Evolutionary conservation across 1,140 invertebrate genomes (phyloP).

Genomic region (Drosophila nebulosa): DNA sequence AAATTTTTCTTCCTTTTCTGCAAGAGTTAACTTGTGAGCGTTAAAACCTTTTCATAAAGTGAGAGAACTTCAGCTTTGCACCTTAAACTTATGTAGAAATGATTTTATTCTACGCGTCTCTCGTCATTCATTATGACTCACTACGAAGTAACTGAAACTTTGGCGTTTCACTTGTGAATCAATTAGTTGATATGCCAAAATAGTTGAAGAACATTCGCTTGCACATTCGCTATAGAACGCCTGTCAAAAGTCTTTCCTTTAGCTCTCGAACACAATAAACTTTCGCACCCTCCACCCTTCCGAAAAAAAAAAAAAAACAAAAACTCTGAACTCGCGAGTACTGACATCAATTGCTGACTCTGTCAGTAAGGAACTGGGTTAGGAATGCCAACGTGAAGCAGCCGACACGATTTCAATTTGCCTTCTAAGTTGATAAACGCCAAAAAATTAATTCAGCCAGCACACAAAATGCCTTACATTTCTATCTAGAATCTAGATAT

Average conservation of each 20-base stretch:
- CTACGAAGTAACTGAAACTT: not conserved
- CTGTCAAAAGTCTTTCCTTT: slow-evolving; percentile 35
- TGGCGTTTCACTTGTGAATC: slow-evolving; percentile 59
- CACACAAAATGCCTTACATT: slow-evolving; percentile 41
- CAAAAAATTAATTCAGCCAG: slow-evolving; percentile 67
- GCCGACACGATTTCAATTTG: slow-evolving; percentile 75
- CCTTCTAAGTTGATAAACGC: slow-evolving; percentile 61
- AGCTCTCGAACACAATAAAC: slow-evolving; percentile 2
- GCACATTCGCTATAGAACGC: not conserved
- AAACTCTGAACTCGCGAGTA: not conserved
- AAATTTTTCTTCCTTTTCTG: too few relatives aligned
- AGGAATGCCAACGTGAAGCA: slow-evolving; percentile 43
- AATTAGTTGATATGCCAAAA: slow-evolving; percentile 70
- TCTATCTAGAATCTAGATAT: slow-evolving; percentile 19
- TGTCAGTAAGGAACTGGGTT: slow-evolving; percentile 62
- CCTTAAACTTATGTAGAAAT: too few relatives aligned
- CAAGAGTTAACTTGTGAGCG: too few relatives aligned
- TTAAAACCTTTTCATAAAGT: too few relatives aligned
- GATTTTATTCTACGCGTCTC: too few relatives aligned
- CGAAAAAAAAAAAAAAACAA: not conserved
- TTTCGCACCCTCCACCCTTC: not conserved
- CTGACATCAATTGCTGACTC: slow-evolving; percentile 40
- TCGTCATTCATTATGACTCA: not conserved
- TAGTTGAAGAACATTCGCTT: slow-evolving; percentile 32
- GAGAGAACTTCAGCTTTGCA: too few relatives aligned